Conservation (phyloP, 53 echinoderm and acorn worm genomes). For the Mesocentrotus franciscanus region DNA sequence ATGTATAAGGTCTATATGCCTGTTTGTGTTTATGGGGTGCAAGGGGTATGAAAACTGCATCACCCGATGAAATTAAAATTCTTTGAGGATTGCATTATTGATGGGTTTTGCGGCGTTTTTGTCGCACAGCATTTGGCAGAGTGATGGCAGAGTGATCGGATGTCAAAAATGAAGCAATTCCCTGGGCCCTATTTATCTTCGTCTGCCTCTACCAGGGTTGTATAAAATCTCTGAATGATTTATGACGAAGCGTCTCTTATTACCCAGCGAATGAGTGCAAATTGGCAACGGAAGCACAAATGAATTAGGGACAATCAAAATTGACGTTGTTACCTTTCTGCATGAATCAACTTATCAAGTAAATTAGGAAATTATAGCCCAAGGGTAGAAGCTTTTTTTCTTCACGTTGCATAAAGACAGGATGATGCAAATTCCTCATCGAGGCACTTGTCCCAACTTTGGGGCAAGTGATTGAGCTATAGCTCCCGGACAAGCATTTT, state of each 20-base stretch:
- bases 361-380: not conserved
- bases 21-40: conserved; percentile 3
- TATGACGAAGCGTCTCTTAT: not conserved
- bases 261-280: not conserved
- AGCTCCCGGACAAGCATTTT: not conserved
- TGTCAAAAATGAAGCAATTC: conserved; percentile 21
- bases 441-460: not conserved
- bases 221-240: conserved; percentile 33
- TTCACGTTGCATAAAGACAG: not conserved
- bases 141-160: not conserved
- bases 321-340: conserved; percentile 1
- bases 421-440: not conserved
- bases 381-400: not conserved
- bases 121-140: not conserved
- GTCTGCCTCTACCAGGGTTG: not conserved
- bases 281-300: not conserved
- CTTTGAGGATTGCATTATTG: conserved; percentile 21
- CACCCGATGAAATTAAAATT: conserved; percentile 1
- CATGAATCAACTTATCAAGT: conserved; percentile 20
- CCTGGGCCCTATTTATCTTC: conserved; percentile 27
- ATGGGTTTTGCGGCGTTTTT: not conserved
- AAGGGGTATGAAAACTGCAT: conserved; percentile 14
- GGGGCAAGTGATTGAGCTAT: not conserved
- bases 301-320: conserved; percentile 26
- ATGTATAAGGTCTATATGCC: not conserved